A percentile compares a stretch with the other conserved stretches of the same genome.
Conservation (phyloP, 2,888 invertebrate genomes). For the Sinhomidia bicolor region DNA sequence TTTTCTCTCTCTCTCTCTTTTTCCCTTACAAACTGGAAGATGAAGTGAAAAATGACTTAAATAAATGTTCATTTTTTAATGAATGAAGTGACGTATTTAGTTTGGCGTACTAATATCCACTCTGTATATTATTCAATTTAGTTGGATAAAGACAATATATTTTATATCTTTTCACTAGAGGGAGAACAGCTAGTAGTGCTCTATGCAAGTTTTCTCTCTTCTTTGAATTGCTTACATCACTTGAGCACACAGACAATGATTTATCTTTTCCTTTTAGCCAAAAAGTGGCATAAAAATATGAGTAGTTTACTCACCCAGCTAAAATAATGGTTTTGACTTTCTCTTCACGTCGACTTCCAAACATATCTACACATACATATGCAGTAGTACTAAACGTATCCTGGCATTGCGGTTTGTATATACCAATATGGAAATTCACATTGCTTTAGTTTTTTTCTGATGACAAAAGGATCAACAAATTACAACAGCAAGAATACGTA, state of each 20-base stretch:
- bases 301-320: background rate
- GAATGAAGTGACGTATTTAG: background rate
- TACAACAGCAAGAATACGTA: no score
- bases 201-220: no score
- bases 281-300: background rate
- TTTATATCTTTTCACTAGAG: no score
- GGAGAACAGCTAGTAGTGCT: no score
- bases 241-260: background rate
- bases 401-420: no score
- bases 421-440: no score
- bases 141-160: background rate
- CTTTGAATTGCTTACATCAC: background rate
- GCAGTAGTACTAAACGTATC: no score
- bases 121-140: background rate
- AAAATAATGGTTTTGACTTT: background rate
- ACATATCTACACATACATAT: no score
- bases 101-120: background rate
- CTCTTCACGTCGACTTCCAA: no score
- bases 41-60: conserved; percentile 13
- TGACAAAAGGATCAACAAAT: no score
- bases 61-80: conserved; percentile 12
- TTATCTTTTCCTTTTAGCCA: background rate
- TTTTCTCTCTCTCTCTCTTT: background rate
- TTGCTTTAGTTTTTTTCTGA: no score
- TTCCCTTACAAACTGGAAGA: background rate